phyloP scores from a whole-genome alignment of 2,888 invertebrate species.

The Andrena fulva region DNA sequence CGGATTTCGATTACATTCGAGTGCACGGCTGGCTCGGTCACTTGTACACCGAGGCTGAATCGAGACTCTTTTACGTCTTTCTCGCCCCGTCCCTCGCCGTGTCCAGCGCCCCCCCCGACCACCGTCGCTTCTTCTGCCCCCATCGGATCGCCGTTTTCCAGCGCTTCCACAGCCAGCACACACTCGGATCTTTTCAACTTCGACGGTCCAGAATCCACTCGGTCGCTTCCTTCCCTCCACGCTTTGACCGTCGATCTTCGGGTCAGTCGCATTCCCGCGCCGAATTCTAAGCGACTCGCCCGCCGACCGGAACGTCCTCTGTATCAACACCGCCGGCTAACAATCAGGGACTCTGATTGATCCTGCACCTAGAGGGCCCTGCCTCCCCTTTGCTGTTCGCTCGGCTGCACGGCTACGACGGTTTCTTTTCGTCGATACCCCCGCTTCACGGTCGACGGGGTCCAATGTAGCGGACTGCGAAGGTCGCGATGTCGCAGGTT shows the following conservation, averaged over 20 bases:
- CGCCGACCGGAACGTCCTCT: constrained; percentile 30
- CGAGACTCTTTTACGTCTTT: constrained; percentile 62
- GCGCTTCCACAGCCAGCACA: constrained; percentile 24
- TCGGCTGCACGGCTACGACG: neutral
- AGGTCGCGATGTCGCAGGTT: neutral
- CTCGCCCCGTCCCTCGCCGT: constrained; percentile 14
- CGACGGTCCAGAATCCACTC: neutral
- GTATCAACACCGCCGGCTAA: constrained; percentile 77
- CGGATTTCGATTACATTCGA: constrained; percentile 80
- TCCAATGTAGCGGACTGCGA: neutral
- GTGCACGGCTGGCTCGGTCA: constrained; percentile 64
- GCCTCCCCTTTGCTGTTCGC: constrained; percentile 21
- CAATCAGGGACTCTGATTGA: constrained; percentile 81
- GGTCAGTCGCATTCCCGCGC: constrained; percentile 14
- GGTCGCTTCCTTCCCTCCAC: neutral
- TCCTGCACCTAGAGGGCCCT: constrained; percentile 55
- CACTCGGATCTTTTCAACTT: constrained; percentile 23
- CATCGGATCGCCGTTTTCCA: constrained; percentile 20
- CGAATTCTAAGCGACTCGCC: constrained; percentile 30
- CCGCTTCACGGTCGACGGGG: neutral
- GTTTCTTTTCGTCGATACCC: neutral
- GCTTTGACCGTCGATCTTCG: constrained; percentile 1
- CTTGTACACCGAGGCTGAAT: constrained; percentile 74
- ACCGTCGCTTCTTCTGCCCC: constrained; percentile 4
- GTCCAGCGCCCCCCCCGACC: constrained; percentile 22